Percentiles rank a stretch among this genome's conserved stretches.
Evolutionary conservation across 2,113 vertebrate species (phyloP).

Genomic region (Columba livia): DNA sequence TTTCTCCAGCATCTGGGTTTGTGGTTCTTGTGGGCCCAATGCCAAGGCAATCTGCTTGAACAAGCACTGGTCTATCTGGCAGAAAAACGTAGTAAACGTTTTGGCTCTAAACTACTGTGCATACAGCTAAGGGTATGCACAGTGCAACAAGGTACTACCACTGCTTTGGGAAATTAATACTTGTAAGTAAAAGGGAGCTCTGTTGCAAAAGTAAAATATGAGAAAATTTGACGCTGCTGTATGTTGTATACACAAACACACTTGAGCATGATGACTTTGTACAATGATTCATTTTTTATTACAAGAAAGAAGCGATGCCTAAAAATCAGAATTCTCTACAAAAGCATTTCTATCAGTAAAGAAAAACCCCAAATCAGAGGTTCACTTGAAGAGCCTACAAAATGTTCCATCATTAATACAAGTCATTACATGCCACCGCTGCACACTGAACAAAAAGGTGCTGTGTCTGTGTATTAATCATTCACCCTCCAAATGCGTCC

Average conservation of each 20-base stretch:
- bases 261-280: background rate
- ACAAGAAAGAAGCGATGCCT: background rate
- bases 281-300: background rate
- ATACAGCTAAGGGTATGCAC: background rate
- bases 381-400: background rate
- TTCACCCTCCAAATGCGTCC: background rate
- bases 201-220: background rate
- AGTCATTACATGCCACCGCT: background rate
- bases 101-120: background rate
- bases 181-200: background rate
- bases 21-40: background rate
- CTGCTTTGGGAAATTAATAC: background rate
- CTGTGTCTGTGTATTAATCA: background rate
- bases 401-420: background rate
- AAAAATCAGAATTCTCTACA: background rate
- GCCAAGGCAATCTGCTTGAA: slow-evolving; percentile 42
- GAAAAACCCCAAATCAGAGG: background rate
- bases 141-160: background rate
- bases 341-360: background rate
- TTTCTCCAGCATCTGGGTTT: background rate
- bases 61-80: background rate
- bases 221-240: background rate
- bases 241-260: background rate
- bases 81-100: background rate
- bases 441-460: background rate